Conservation (phyloP, 2,113 vertebrate genomes). For the Leptobrachium leishanense region DNA sequence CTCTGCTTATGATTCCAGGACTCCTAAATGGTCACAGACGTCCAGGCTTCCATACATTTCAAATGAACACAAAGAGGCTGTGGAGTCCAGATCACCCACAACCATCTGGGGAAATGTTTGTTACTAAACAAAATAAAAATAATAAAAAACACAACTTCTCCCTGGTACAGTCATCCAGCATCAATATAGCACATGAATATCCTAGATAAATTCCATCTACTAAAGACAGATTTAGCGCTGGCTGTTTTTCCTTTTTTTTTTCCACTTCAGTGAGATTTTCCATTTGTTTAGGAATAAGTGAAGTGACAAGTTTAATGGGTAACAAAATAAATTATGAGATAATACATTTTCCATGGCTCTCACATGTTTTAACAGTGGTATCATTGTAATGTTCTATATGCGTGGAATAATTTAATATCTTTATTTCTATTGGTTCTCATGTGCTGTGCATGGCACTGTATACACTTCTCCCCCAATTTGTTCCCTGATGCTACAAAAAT, state of each 20-base stretch:
- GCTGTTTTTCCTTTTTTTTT: neutral
- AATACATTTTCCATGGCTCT: neutral
- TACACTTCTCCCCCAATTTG: too few relatives aligned
- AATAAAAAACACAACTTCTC: neutral
- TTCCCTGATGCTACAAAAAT: too few relatives aligned
- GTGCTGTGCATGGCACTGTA: too few relatives aligned
- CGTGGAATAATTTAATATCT: too few relatives aligned
- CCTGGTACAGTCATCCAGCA: neutral
- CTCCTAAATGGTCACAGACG: conserved; percentile 53
- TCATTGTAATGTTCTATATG: too few relatives aligned
- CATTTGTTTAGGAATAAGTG: neutral
- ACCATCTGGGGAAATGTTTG: conserved; percentile 53
- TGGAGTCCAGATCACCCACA: conserved; percentile 54
- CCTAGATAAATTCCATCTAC: neutral
- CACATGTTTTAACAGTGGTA: neutral
- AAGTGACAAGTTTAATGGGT: neutral
- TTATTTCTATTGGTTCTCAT: too few relatives aligned
- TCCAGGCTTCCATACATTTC: conserved; percentile 52
- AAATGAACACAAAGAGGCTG: conserved; percentile 52
- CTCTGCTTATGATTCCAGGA: conserved; percentile 46
- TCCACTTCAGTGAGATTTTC: neutral
- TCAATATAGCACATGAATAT: neutral
- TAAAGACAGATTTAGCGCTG: neutral
- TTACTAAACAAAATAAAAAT: conserved; percentile 32
- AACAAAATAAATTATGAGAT: neutral